Conservation (phyloP, 1,140 invertebrate genomes). For the Elysia chlorotica region DNA sequence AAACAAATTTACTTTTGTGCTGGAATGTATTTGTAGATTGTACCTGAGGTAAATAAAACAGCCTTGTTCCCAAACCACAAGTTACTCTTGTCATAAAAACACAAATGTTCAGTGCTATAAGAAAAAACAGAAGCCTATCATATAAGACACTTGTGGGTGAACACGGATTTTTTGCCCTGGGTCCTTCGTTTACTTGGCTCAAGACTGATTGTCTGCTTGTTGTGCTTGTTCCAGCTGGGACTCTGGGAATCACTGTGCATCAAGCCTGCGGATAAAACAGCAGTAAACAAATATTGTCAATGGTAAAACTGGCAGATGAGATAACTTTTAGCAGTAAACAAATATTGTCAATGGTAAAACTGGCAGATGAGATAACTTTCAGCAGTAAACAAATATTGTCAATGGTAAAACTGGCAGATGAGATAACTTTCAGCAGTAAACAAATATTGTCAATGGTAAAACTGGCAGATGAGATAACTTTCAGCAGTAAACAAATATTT, state of each 20-base stretch:
- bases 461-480: no score
- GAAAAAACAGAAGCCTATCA: conserved; percentile 34
- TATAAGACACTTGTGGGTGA: conserved; percentile 51
- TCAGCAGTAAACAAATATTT: no score
- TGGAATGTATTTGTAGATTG: no score
- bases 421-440: background rate
- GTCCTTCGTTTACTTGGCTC: conserved; percentile 53
- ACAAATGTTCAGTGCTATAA: no score
- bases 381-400: background rate
- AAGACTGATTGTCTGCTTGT: conserved; percentile 46
- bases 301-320: background rate
- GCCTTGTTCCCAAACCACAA: no score
- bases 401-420: background rate
- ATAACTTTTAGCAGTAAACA: background rate
- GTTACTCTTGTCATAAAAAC: no score
- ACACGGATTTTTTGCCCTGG: conserved; percentile 53
- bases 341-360: background rate
- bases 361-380: background rate
- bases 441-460: background rate
- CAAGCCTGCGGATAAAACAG: conserved; percentile 32
- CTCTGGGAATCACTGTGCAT: conserved; percentile 37
- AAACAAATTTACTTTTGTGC: no score
- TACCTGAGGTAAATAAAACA: no score
- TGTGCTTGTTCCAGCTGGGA: conserved; percentile 34
- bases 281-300: background rate